Percentiles rank a stretch among this genome's conserved stretches.
Evolutionary conservation across 2,888 invertebrate genomes (phyloP).

Genomic region (Oligia latruncula): DNA sequence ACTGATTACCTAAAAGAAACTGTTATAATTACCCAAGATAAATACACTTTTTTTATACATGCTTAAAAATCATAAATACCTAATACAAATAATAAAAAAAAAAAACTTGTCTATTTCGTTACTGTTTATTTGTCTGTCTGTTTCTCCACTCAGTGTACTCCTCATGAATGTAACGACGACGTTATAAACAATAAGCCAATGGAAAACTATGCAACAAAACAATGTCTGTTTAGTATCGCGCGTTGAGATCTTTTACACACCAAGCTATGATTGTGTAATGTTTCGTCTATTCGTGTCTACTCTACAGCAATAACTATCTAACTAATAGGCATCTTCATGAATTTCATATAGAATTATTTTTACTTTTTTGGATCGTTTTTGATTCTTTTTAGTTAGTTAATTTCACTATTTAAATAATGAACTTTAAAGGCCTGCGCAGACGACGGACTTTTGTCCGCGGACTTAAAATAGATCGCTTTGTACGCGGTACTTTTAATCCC

Average conservation of each 20-base stretch:
- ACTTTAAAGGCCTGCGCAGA: too few relatives aligned
- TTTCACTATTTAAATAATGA: too few relatives aligned
- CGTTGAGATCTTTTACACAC: slow-evolving; percentile 73
- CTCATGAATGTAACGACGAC: neutral
- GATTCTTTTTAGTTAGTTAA: too few relatives aligned
- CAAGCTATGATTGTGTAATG: slow-evolving; percentile 36
- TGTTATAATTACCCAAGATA: neutral
- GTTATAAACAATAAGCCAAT: slow-evolving; percentile 11
- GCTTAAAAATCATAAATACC: neutral
- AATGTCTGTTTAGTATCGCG: slow-evolving; percentile 42
- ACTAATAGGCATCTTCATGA: neutral
- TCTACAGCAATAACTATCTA: neutral
- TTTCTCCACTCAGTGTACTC: neutral
- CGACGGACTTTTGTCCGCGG: too few relatives aligned
- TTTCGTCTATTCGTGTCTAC: slow-evolving; percentile 26
- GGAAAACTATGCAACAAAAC: slow-evolving; percentile 25
- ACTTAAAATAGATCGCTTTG: too few relatives aligned
- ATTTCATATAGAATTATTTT: neutral
- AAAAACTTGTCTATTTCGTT: neutral
- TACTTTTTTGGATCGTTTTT: too few relatives aligned
- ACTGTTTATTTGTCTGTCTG: neutral
- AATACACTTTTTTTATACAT: neutral
- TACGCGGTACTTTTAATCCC: too few relatives aligned
- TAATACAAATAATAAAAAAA: neutral
- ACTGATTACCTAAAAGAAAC: neutral